These are phyloP conservation scores for Sinocyclocheilus rhinocerous DNA, from an alignment of 2,113 vertebrate species.

Conservation along the genomic window DNA sequence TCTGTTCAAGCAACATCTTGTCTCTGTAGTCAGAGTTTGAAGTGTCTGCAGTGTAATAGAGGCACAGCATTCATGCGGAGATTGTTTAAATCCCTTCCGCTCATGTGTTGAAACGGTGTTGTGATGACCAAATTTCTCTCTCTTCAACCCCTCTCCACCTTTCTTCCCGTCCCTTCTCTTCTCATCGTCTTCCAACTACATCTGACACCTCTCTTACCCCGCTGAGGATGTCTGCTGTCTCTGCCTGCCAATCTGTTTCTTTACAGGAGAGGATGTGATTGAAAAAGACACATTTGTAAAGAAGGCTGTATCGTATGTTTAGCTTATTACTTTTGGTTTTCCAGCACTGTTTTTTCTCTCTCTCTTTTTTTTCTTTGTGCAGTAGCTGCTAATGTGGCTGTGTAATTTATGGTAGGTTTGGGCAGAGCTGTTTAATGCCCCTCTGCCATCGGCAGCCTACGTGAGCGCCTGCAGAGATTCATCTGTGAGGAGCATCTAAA, in stretches of 20 bases:
- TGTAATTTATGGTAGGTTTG: conserved; percentile 44
- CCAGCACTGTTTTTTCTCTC: not conserved
- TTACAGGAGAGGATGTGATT: not conserved
- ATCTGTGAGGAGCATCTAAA: conserved; percentile 25
- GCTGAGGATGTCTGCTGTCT: not conserved
- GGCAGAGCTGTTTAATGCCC: conserved; percentile 22
- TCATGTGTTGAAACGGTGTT: not conserved
- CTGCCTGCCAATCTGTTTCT: not conserved
- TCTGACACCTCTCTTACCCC: not conserved
- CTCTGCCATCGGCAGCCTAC: not conserved
- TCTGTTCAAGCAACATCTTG: not conserved
- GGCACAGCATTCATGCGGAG: not conserved
- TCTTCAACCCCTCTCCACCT: not conserved
- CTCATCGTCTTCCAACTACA: not conserved
- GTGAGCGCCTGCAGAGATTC: conserved; percentile 14
- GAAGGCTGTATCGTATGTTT: not conserved
- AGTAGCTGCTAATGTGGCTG: conserved; percentile 35
- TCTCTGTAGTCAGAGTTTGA: not conserved
- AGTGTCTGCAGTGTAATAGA: conserved; percentile 1
- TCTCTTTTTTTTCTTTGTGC: not conserved
- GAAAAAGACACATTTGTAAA: not conserved
- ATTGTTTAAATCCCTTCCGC: conserved; percentile 1
- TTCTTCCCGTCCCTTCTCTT: not conserved
- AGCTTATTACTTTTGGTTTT: not conserved
- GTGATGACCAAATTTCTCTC: not conserved